Evolutionary conservation across 2,113 vertebrate genomes (phyloP).

Genomic region (Leucopsar rothschildi): DNA sequence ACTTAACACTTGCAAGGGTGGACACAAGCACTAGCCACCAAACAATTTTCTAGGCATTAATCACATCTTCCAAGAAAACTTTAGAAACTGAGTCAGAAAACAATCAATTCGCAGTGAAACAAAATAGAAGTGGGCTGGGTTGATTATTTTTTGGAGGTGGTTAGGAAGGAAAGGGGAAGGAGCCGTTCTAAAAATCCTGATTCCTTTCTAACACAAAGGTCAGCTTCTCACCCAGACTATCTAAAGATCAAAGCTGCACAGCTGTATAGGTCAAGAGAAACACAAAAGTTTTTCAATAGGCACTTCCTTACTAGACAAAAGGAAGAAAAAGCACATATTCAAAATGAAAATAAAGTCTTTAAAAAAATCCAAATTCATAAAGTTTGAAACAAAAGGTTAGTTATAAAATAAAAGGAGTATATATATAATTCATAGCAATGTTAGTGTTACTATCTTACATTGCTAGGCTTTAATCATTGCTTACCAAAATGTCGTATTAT

Average conservation of each 20-base stretch:
- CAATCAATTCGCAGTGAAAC: not conserved
- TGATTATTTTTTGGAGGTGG: not conserved
- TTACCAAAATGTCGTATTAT: not conserved
- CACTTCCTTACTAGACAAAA: not conserved
- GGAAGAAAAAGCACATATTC: not conserved
- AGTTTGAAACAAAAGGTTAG: not conserved
- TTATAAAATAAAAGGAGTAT: not conserved
- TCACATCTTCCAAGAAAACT: not conserved
- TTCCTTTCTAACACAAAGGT: not conserved
- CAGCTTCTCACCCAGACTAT: not conserved
- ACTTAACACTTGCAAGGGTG: not conserved
- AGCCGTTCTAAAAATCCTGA: not conserved
- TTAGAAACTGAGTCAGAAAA: not conserved
- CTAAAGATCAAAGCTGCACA: not conserved
- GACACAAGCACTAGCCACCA: not conserved
- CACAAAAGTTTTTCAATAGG: not conserved
- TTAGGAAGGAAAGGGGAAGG: not conserved
- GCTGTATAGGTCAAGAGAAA: not conserved
- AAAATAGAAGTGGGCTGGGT: not conserved
- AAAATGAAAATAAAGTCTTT: not conserved
- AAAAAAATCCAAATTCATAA: not conserved
- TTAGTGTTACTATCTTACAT: not conserved
- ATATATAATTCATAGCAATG: not conserved
- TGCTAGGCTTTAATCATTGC: not conserved
- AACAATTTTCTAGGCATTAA: not conserved